Base-by-base conservation (phyloP, 2,113 vertebrate genomes). In the Toxotes jaculatrix region DNA sequence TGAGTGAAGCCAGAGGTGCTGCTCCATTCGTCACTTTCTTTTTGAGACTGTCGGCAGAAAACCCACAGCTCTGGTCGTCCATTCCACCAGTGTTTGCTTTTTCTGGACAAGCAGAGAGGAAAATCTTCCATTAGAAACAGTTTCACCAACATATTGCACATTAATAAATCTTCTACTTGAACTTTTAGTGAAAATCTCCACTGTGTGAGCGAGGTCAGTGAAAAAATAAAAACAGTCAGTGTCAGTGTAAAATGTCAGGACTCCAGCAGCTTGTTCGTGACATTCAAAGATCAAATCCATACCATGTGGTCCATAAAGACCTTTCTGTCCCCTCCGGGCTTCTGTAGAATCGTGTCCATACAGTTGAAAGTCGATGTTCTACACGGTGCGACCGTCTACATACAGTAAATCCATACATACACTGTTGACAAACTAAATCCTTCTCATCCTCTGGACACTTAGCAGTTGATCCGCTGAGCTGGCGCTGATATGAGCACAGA, bases 271-370 rank as follows among this genome's bases (percentile, higher is more conserved):
- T 59, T 23, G n/a, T 68, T 40, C 5, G 31, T 79, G 70, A 87
- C 78, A 56, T 83, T 89, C 79, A 84, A 53, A 76, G 61, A 75
- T 64, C 5, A 80, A 34, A 73, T 69, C 74, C 65, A 27, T 45
- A 45, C 4, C 6, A 12, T 65, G 61, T n/a, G 21, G 60, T 72
- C 49, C 55, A 10, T 27, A 34, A 38, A 17, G 40, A 55, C 68
- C 60, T 63, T 61, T 51, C 5, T 53, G 49, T 68, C 63, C 79
- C 78, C 32, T 17, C 53, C 3, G 71, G 60, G 79, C 53, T 57
- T 31, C 70, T 8, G 36, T 47, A 69, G 21, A 32, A 11, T n/a
- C 17, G 0, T 1, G 43, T 61, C 59, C 0, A 1, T 9, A 11
- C 13, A 45, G 31, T 55, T n/a, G 34, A 4, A 56, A 63, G 64